These are phyloP conservation scores for Paramormyrops kingsleyae DNA, from an alignment of 2,113 vertebrate genomes.

Conservation along the genomic window DNA sequence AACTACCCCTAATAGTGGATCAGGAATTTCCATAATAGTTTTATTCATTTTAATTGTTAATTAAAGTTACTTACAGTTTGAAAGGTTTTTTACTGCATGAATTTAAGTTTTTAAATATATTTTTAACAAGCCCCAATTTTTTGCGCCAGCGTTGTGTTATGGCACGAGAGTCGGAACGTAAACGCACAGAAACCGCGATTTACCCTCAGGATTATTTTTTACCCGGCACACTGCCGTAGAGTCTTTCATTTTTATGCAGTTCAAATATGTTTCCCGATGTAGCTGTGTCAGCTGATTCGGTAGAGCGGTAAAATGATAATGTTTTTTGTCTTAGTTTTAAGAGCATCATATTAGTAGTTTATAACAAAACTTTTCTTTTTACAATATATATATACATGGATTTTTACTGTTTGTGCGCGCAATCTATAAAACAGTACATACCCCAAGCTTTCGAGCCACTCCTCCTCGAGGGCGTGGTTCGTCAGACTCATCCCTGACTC, in stretches of 20 bases:
- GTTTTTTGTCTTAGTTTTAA: not conserved
- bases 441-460: not conserved
- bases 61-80: not conserved
- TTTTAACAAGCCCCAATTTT: no score
- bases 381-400: not conserved
- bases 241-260: not conserved
- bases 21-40: not conserved
- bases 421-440: not conserved
- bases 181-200: not conserved
- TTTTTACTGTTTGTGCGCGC: not conserved
- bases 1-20: not conserved
- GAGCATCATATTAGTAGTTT: not conserved
- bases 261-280: not conserved
- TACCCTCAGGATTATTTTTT: not conserved
- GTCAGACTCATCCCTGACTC: not conserved
- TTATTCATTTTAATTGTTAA: not conserved
- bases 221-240: not conserved
- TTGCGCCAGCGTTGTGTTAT: not conserved
- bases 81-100: not conserved
- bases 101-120: not conserved
- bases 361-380: not conserved
- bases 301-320: not conserved
- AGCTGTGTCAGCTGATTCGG: not conserved
- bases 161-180: not conserved
- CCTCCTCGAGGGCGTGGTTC: not conserved